Conservation (phyloP, 2,797 vertebrate species). For the Pseudomugil tenellus region DNA sequence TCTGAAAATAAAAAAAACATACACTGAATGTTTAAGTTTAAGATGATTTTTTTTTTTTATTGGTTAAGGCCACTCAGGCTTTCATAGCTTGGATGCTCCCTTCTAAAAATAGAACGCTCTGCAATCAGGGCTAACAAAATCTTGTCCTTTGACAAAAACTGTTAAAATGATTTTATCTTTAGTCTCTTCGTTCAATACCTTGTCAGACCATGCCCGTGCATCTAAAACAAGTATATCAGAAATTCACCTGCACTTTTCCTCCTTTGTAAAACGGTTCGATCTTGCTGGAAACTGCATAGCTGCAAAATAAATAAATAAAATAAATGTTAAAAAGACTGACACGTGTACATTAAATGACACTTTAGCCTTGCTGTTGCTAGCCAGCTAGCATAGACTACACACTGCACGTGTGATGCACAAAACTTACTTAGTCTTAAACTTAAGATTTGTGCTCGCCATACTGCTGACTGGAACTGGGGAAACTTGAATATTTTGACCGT, state of each 20-base stretch:
- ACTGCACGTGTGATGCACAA: background rate
- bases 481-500: background rate
- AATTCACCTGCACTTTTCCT: constrained; percentile 91
- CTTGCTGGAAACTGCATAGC: constrained; percentile 86
- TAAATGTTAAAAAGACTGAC: background rate
- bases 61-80: background rate
- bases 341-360: constrained; percentile 4
- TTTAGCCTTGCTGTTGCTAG: constrained; percentile 40
- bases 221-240: background rate
- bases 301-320: constrained; percentile 58
- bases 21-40: background rate
- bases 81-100: background rate
- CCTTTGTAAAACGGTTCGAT: constrained; percentile 98
- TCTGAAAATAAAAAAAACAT: constrained; percentile 67
- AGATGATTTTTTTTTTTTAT: background rate
- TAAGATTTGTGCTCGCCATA: constrained; percentile 76
- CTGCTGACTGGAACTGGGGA: constrained; percentile 13
- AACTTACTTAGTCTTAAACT: constrained; percentile 86
- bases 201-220: background rate
- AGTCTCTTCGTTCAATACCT: background rate
- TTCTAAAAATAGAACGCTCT: background rate
- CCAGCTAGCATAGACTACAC: background rate
- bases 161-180: background rate
- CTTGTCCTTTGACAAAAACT: no score
- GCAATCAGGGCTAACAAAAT: background rate